These are phyloP conservation scores for Timema cristinae DNA, from an alignment of 2,888 invertebrate genomes.

Conservation along the genomic window DNA sequence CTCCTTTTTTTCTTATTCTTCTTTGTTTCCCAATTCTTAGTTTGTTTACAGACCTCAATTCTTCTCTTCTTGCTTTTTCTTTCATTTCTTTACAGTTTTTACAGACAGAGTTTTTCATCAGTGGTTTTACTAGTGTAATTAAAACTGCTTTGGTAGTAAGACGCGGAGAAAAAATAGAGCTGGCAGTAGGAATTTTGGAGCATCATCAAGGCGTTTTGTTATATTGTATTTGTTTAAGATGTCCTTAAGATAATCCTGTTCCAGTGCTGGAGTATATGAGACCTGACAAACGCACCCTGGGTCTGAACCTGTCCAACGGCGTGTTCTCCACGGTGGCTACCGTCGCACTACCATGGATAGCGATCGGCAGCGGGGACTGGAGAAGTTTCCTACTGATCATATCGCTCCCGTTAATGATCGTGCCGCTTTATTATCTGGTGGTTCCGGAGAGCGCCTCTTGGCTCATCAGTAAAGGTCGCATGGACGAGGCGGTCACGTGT, in stretches of 20 bases:
- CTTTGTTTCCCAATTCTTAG: too few relatives aligned
- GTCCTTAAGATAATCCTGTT: slow-evolving; percentile 25
- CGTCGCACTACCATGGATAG: slow-evolving; percentile 51
- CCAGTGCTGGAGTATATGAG: slow-evolving; percentile 58
- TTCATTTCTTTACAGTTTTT: too few relatives aligned
- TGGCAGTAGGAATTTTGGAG: too few relatives aligned
- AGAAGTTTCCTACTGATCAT: slow-evolving; percentile 49
- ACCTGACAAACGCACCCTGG: slow-evolving; percentile 53
- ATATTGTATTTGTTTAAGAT: too few relatives aligned
- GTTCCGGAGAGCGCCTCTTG: slow-evolving; percentile 57
- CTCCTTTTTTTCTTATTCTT: too few relatives aligned
- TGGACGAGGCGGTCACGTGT: slow-evolving; percentile 49
- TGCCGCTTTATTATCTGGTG: slow-evolving; percentile 33
- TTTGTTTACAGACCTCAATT: too few relatives aligned
- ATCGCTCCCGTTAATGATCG: slow-evolving; percentile 35
- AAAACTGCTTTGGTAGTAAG: too few relatives aligned
- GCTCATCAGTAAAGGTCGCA: slow-evolving; percentile 52
- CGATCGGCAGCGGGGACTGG: slow-evolving; percentile 49
- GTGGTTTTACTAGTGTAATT: too few relatives aligned
- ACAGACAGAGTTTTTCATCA: too few relatives aligned
- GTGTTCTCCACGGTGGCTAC: slow-evolving; percentile 56
- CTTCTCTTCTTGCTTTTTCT: too few relatives aligned
- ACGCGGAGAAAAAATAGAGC: too few relatives aligned
- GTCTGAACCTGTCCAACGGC: slow-evolving; percentile 56
- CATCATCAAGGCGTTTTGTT: too few relatives aligned